phyloP scores from a whole-genome alignment of 2,113 vertebrate genomes.

The Bambusicola thoracicus region DNA sequence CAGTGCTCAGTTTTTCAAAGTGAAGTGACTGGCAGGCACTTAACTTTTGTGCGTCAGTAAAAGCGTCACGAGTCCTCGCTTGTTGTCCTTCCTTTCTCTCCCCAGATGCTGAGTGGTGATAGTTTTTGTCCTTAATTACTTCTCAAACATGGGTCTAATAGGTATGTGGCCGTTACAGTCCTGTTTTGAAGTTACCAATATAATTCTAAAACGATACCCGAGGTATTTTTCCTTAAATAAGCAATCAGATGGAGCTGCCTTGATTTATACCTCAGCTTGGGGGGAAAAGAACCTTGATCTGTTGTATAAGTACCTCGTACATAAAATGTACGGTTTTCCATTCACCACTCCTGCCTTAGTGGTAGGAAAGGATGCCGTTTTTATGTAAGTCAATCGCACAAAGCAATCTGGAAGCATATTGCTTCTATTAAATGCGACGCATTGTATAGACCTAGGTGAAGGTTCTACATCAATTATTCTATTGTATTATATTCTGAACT shows the following conservation, averaged over 20 bases:
- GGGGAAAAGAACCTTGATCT: conserved; percentile 98
- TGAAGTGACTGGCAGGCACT: background rate
- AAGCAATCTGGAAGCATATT: background rate
- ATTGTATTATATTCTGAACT: background rate
- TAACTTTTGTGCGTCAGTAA: background rate
- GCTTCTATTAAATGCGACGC: background rate
- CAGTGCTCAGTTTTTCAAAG: background rate
- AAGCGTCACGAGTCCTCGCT: background rate
- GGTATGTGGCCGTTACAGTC: background rate
- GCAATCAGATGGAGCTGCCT: conserved; percentile 91
- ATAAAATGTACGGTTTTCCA: conserved; percentile 96
- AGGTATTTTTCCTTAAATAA: conserved; percentile 77
- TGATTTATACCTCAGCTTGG: conserved; percentile 98
- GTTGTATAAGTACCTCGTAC: conserved; percentile 97
- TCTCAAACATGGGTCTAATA: background rate
- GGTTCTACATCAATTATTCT: background rate
- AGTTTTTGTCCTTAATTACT: background rate
- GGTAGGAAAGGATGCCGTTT: conserved; percentile 98
- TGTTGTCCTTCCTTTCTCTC: background rate
- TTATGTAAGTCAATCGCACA: conserved; percentile 87
- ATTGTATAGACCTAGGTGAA: background rate
- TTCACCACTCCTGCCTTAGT: conserved; percentile 93
- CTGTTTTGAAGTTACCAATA: background rate
- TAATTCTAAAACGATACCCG: background rate
- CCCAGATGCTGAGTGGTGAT: background rate